Base-by-base conservation (phyloP, 2,113 vertebrate species). In the Edolisoma coerulescens region DNA sequence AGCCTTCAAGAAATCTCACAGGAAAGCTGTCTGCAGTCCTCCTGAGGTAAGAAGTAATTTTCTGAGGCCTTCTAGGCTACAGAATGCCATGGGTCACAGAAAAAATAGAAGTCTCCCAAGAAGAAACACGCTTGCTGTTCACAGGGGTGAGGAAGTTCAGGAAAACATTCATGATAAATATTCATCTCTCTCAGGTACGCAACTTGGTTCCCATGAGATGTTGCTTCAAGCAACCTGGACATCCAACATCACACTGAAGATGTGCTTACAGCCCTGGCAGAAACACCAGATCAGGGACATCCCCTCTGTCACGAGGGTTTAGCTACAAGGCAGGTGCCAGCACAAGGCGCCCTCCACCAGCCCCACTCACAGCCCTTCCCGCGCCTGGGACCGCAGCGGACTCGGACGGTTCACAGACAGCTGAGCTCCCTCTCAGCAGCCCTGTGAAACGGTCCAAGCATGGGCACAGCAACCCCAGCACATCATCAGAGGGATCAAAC, bases 321-420 rank as follows among this genome's bases (percentile, higher is more conserved):
- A 7, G 33, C 49, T 47, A 4, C 77, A 39, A 30, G 47, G 42
- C 44, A 52, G 32, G 41, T 33, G 27, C 19, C 50, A 45, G 87
- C 77, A 52, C 54, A 28, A n/a, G 42, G 32, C n/a, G 19, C 63
- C 16, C 56, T 68, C 76, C 86, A 56, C 53, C 5, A 50, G 52
- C 37, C 41, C 52, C 13, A 0, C 26, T 39, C 75, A 12, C 8
- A 9, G 70, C 80, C 28, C 22, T 53, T 49, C 47, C 45, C 0
- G 0, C 23, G 39, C 37, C 42, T 44, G 44, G 60, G 37, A 28
- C 37, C 1, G 0, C 33, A 9, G 27, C 0, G 0, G 57, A 6
- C 39, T 33, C 0, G 0, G 13, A 4, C 0, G 3, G 11, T 20
- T 59, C 7, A 0, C 32, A 30, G 63, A 10, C 22, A 45, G 47